Evolutionary conservation across 37 sponge, comb jelly and placozoan genomes (phyloP).

Genomic region (Oscarella lobularis): DNA sequence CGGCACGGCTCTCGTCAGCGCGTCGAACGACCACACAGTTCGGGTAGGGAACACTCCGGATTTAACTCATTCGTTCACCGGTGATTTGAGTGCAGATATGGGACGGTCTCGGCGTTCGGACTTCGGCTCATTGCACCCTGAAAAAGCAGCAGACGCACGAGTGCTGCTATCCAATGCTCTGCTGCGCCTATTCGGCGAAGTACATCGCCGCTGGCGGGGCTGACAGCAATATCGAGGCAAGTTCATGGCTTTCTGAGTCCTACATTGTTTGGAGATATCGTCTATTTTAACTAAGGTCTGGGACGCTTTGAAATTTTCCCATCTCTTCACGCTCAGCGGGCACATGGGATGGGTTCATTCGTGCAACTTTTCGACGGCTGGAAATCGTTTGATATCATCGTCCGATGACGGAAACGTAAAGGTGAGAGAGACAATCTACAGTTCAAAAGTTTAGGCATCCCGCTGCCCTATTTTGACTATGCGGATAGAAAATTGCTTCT

Average conservation of each 20-base stretch:
- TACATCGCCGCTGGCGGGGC: background rate
- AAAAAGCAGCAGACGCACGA: background rate
- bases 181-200: background rate
- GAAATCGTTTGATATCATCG: background rate
- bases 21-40: background rate
- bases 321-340: background rate
- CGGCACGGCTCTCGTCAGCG: background rate
- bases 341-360: background rate
- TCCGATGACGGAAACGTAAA: background rate
- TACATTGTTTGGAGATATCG: too few species aligned
- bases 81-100: too few species aligned
- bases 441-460: too few species aligned
- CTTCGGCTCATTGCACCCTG: too few species aligned
- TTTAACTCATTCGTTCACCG: too few species aligned
- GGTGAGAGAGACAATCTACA: too few species aligned
- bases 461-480: too few species aligned
- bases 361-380: background rate
- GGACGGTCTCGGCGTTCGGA: too few species aligned
- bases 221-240: background rate
- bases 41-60: too few species aligned
- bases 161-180: background rate
- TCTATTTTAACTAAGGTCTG: background rate
- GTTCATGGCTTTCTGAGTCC: background rate
- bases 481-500: too few species aligned
- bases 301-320: background rate